Conservation (phyloP, 2,113 vertebrate genomes). For the Aviceda subcristata region DNA sequence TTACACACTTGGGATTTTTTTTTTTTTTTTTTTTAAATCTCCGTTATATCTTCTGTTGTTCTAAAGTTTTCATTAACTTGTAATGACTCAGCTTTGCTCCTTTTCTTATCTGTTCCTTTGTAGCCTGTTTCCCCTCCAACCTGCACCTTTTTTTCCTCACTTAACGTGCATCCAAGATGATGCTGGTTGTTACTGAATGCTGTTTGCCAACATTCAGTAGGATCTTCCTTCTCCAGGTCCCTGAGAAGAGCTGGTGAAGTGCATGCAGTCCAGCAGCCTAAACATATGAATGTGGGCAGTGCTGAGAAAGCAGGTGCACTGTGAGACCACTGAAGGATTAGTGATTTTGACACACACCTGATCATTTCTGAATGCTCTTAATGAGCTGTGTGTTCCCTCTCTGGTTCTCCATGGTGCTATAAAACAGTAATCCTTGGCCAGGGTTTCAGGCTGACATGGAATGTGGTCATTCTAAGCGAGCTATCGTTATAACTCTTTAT, state of each 20-base stretch:
- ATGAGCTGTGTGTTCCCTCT: not conserved
- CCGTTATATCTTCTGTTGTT: not conserved
- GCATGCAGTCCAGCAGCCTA: not conserved
- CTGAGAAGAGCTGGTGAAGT: not conserved
- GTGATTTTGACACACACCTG: not conserved
- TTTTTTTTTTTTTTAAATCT: not conserved
- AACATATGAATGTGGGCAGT: accelerated
- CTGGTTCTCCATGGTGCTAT: not conserved
- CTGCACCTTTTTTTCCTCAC: not conserved
- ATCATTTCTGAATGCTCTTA: not conserved
- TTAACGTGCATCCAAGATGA: too few species aligned
- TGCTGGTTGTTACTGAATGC: not conserved
- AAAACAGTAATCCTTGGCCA: not conserved
- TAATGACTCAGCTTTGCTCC: not conserved
- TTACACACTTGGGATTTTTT: not conserved
- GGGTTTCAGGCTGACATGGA: not conserved
- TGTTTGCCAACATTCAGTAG: not conserved
- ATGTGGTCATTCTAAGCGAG: not conserved
- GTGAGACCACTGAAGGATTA: not conserved
- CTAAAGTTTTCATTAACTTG: not conserved
- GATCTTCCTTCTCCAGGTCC: not conserved
- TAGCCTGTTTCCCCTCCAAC: not conserved
- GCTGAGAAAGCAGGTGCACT: not conserved
- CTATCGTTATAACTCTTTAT: not conserved
- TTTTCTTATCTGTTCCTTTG: not conserved